Evolutionary conservation across 2,113 vertebrate species (phyloP).

Genomic region (Odobenus rosmarus): DNA sequence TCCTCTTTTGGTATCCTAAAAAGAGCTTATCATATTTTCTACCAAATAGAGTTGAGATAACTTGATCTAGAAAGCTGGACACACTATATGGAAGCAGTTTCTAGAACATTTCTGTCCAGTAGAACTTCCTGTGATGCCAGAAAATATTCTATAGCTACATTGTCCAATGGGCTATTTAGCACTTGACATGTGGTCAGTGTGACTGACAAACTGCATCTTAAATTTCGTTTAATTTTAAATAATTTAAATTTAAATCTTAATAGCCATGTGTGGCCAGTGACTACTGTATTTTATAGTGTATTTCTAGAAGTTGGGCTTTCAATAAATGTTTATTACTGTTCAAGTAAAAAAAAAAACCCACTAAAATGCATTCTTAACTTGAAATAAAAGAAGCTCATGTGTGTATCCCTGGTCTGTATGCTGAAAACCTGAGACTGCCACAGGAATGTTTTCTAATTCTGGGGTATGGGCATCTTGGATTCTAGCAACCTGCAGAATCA

Average conservation of each 20-base stretch:
- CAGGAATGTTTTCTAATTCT: neutral
- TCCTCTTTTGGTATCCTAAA: neutral
- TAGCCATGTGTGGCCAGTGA: neutral
- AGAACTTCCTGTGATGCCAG: neutral
- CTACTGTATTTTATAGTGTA: neutral
- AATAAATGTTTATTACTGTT: neutral
- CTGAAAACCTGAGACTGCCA: neutral
- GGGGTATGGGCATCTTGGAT: neutral
- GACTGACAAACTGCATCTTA: neutral
- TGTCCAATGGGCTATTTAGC: neutral
- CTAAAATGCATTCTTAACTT: neutral
- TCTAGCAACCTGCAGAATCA: neutral
- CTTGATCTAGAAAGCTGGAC: neutral
- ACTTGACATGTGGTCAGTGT: neutral
- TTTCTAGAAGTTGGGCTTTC: slow-evolving; percentile 10
- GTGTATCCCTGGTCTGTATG: neutral
- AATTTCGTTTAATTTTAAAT: slow-evolving; percentile 29
- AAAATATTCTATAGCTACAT: neutral
- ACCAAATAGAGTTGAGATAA: neutral
- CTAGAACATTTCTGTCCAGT: neutral
- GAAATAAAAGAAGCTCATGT: neutral
- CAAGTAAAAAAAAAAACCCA: neutral
- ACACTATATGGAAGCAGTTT: neutral
- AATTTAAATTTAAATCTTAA: slow-evolving; percentile 14
- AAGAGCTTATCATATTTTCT: neutral